Conservation (phyloP, 2,797 vertebrate species). For the Enteromius radiatus region DNA sequence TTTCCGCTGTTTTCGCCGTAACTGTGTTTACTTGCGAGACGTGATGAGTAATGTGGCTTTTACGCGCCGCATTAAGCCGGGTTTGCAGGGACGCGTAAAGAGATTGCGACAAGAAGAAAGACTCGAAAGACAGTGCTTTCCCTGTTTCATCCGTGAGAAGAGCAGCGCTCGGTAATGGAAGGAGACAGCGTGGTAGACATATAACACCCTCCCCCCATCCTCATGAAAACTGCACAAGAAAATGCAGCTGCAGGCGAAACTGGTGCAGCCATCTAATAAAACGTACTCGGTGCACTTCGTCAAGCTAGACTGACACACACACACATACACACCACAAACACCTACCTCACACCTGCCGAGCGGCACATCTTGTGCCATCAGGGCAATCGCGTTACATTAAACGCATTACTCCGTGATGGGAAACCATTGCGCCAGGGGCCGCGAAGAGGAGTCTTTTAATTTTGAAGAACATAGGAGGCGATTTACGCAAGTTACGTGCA, state of each 20-base stretch:
- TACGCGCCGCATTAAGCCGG: conserved; percentile 39
- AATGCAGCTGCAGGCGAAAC: conserved; percentile 53
- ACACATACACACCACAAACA: conserved; percentile 23
- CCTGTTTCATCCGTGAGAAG: conserved; percentile 30
- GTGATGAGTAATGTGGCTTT: conserved; percentile 47
- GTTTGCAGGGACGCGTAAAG: conserved; percentile 17
- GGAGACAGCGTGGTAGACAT: conserved; percentile 40
- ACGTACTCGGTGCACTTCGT: conserved; percentile 24
- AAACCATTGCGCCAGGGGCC: conserved; percentile 37
- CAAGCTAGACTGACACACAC: conserved; percentile 18
- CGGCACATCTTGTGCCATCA: conserved; percentile 37
- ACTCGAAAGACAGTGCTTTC: conserved; percentile 37
- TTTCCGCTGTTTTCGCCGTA: conserved; percentile 26
- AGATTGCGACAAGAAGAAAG: conserved; percentile 26
- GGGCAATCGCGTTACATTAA: conserved; percentile 53
- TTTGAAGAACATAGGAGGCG: conserved; percentile 25
- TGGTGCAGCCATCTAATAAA: conserved; percentile 58
- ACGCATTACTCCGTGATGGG: conserved; percentile 49
- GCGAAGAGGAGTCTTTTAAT: conserved; percentile 43
- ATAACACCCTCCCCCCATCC: conserved; percentile 26
- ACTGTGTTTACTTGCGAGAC: conserved; percentile 15
- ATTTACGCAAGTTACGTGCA: conserved; percentile 26
- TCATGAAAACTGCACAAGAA: conserved; percentile 45
- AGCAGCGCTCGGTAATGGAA: conserved; percentile 45
- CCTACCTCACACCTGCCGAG: conserved; percentile 38